These are phyloP conservation scores for Eclectus roratus DNA, from an alignment of 2,113 vertebrate genomes.

Conservation along the genomic window DNA sequence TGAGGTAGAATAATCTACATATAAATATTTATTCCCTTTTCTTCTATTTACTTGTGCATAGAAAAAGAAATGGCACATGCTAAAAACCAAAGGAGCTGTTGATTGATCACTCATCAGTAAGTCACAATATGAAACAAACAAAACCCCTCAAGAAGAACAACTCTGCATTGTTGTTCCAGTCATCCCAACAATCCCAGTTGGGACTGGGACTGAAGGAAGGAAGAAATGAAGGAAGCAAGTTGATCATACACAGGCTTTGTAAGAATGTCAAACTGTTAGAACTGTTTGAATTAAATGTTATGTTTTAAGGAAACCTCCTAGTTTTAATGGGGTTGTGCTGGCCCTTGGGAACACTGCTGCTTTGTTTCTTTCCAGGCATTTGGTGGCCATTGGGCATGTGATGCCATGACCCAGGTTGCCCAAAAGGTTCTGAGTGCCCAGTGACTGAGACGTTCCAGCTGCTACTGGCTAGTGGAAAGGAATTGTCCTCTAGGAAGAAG, in stretches of 20 bases:
- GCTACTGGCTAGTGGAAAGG: background rate
- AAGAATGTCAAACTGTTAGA: background rate
- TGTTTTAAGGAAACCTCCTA: background rate
- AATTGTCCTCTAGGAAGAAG: background rate
- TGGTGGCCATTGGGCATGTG: background rate
- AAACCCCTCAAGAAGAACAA: background rate
- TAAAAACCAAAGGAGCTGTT: background rate
- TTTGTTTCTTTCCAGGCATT: background rate
- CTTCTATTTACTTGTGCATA: background rate
- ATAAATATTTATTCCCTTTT: background rate
- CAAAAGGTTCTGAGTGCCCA: background rate
- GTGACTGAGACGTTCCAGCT: background rate
- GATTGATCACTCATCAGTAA: background rate
- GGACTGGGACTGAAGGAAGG: background rate
- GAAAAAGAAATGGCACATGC: background rate
- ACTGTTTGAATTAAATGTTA: background rate
- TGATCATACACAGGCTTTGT: background rate
- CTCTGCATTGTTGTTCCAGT: background rate
- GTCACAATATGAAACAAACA: background rate
- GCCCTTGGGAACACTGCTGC: background rate
- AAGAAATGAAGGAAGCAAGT: background rate
- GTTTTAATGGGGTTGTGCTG: background rate
- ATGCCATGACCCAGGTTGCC: background rate
- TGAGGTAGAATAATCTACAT: background rate
- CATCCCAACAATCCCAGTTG: too few species aligned